Evolutionary conservation across 2,113 vertebrate genomes (phyloP).

Genomic region (Chamaetylas fuelleborni): DNA sequence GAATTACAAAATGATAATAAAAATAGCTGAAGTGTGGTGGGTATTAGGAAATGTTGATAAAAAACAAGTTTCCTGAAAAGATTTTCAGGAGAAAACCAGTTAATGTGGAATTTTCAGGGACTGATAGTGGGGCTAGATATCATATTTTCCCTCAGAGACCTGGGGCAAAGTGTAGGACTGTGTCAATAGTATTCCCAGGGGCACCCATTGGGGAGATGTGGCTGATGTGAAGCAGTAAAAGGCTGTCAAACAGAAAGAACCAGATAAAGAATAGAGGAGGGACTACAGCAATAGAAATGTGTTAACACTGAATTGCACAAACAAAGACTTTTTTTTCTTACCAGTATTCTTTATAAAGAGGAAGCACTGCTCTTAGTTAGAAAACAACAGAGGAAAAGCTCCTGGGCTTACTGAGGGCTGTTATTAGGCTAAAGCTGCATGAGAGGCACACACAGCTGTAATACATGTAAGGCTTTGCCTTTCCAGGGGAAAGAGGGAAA

Average conservation of each 20-base stretch:
- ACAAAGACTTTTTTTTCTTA: neutral
- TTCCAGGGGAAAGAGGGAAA: neutral
- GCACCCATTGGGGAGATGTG: neutral
- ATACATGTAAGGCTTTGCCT: neutral
- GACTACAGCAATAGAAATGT: neutral
- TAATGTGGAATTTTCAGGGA: neutral
- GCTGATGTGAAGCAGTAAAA: neutral
- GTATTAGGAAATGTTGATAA: neutral
- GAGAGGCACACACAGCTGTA: neutral
- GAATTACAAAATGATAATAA: neutral
- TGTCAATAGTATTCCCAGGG: neutral
- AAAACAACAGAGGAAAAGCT: neutral
- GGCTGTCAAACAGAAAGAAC: neutral
- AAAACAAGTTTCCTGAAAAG: neutral
- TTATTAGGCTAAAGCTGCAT: neutral
- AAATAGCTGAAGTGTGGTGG: fast-evolving
- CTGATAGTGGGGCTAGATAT: fast-evolving
- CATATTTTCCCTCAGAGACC: neutral
- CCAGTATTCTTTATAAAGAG: neutral
- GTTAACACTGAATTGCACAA: neutral
- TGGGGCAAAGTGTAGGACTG: neutral
- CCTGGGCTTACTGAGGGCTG: neutral
- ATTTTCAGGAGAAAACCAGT: neutral
- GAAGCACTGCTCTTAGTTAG: neutral
- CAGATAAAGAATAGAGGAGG: neutral